A percentile compares a stretch with the other conserved stretches of the same genome.
phyloP scores from a whole-genome alignment of 2,888 invertebrate species.

The Plebejus argus region DNA sequence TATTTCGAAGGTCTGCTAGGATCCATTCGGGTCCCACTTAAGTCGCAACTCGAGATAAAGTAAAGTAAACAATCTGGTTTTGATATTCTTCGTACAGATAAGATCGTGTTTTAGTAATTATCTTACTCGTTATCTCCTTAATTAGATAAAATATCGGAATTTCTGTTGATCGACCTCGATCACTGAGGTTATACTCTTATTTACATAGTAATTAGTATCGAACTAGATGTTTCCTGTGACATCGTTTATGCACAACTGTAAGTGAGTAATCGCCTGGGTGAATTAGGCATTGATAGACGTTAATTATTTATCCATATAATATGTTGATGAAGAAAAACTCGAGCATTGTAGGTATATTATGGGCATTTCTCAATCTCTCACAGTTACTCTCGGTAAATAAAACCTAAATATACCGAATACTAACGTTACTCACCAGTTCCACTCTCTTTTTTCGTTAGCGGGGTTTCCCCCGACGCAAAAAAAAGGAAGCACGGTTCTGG shows the following conservation, averaged over 20 bases:
- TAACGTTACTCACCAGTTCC: too few species aligned
- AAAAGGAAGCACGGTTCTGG: too few species aligned
- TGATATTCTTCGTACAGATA: conserved; percentile 25
- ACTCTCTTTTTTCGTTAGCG: too few species aligned
- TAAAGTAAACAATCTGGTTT: conserved; percentile 34
- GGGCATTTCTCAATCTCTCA: too few species aligned
- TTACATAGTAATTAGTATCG: conserved; percentile 25
- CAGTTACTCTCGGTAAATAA: too few species aligned
- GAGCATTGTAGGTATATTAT: too few species aligned
- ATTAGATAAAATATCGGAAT: conserved; percentile 28
- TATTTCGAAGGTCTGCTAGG: conserved; percentile 23
- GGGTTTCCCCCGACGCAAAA: too few species aligned
- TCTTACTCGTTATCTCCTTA: conserved; percentile 25
- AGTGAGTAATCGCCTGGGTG: too few species aligned
- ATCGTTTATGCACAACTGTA: neutral
- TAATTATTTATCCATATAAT: too few species aligned
- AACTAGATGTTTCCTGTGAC: conserved; percentile 22
- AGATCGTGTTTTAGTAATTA: conserved; percentile 20
- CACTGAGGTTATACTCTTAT: conserved; percentile 24
- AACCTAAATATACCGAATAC: too few species aligned
- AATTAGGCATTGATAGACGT: too few species aligned
- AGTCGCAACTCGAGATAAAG: conserved; percentile 30
- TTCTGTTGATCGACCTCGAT: conserved; percentile 30
- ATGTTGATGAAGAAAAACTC: too few species aligned
- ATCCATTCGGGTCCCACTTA: conserved; percentile 24